A percentile compares a stretch with the other conserved stretches of the same genome.
Evolutionary conservation across 2,113 vertebrate genomes (phyloP).

Genomic region (Sitta europaea): DNA sequence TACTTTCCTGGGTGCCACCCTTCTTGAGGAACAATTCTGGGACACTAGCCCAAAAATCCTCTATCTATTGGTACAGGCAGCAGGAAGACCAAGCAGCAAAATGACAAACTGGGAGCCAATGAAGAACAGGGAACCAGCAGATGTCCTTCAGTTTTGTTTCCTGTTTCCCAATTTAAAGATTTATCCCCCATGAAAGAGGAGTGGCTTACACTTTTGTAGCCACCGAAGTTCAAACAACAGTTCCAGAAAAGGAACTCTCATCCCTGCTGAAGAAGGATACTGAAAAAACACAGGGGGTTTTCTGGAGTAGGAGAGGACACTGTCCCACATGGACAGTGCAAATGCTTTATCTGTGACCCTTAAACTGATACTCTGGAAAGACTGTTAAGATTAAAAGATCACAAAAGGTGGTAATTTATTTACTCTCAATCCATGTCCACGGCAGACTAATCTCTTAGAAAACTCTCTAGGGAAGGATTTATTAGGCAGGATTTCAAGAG

Average conservation of each 20-base stretch:
- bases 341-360: neutral
- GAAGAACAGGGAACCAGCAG: neutral
- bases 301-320: neutral
- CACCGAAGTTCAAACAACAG: neutral
- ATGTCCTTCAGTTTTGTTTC: neutral
- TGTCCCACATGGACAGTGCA: neutral
- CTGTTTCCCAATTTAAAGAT: neutral
- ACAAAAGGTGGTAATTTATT: neutral
- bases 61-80: neutral
- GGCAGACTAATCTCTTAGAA: neutral
- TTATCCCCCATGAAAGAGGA: neutral
- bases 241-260: neutral
- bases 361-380: neutral
- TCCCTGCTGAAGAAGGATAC: neutral
- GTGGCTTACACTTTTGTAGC: neutral
- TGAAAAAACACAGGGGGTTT: neutral
- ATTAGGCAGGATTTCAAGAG: neutral
- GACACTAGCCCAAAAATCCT: neutral
- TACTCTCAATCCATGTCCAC: neutral
- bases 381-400: neutral
- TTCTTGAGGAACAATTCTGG: neutral
- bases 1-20: neutral
- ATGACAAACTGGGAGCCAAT: neutral
- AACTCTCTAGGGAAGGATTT: neutral
- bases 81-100: neutral